These are phyloP conservation scores for Onychomys leucogaster DNA, from an alignment of 2,797 vertebrate species.

Conservation along the genomic window DNA sequence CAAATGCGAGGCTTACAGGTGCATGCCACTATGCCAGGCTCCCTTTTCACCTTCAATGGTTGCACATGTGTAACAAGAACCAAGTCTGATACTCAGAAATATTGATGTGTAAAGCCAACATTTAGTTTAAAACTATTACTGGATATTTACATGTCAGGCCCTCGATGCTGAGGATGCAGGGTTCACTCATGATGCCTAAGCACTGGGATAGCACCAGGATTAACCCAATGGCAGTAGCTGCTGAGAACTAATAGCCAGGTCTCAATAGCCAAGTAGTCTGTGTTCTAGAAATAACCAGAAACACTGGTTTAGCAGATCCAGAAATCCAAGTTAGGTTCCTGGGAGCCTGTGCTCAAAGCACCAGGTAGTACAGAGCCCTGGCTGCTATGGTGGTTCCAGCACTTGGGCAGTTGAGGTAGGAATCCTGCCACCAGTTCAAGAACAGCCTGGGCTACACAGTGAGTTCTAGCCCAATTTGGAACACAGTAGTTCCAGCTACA, in stretches of 20 bases:
- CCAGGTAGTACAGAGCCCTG: not conserved
- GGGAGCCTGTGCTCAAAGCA: not conserved
- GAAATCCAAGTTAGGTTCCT: not conserved
- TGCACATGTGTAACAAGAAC: not conserved
- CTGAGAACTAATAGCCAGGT: not conserved
- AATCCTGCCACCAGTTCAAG: not conserved
- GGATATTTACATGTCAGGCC: not conserved
- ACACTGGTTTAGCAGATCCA: not conserved
- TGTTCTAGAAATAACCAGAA: not conserved
- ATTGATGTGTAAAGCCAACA: not conserved
- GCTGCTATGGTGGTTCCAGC: not conserved
- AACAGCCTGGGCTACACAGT: not conserved
- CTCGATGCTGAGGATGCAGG: not conserved
- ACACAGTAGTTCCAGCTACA: not conserved
- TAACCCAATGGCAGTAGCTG: not conserved
- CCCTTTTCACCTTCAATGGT: not conserved
- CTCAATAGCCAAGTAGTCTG: not conserved
- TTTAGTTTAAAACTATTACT: constrained; percentile 10
- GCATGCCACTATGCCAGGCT: not conserved
- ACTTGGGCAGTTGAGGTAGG: too few species aligned
- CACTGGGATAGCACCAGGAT: not conserved
- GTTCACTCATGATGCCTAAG: not conserved
- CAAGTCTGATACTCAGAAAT: not conserved
- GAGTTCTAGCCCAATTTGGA: not conserved
- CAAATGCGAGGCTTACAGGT: not conserved